Conservation (phyloP, 2,888 invertebrate genomes). For the Uropetala carovei region DNA sequence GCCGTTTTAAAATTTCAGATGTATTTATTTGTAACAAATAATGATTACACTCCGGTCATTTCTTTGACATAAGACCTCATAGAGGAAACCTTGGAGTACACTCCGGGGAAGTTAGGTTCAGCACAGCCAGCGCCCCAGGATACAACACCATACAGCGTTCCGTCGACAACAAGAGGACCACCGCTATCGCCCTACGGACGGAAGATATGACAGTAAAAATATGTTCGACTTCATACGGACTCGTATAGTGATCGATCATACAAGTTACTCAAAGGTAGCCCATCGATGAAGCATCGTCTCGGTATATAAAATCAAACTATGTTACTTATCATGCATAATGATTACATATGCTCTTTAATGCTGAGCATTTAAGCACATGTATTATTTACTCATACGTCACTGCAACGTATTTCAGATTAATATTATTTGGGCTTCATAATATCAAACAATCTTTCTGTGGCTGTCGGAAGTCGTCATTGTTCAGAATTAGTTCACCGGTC, state of each 20-base stretch:
- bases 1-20: too few relatives aligned
- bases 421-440: too few relatives aligned
- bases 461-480: too few relatives aligned
- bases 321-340: too few relatives aligned
- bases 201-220: background rate
- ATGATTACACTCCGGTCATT: slow-evolving; percentile 22
- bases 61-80: background rate
- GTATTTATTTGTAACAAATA: too few relatives aligned
- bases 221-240: background rate
- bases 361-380: too few relatives aligned
- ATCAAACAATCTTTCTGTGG: too few relatives aligned
- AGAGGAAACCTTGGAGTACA: slow-evolving; percentile 1
- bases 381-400: too few relatives aligned
- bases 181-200: slow-evolving; percentile 62
- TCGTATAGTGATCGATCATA: background rate
- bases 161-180: slow-evolving; percentile 58
- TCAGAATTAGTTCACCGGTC: too few relatives aligned
- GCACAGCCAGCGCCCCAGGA: slow-evolving; percentile 28
- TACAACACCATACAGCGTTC: slow-evolving; percentile 17
- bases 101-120: background rate
- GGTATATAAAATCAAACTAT: background rate
- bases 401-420: too few relatives aligned
- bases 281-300: background rate
- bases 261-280: background rate
- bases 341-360: background rate